phyloP scores from a whole-genome alignment of 2,888 invertebrate species.

The Neria commutata region DNA sequence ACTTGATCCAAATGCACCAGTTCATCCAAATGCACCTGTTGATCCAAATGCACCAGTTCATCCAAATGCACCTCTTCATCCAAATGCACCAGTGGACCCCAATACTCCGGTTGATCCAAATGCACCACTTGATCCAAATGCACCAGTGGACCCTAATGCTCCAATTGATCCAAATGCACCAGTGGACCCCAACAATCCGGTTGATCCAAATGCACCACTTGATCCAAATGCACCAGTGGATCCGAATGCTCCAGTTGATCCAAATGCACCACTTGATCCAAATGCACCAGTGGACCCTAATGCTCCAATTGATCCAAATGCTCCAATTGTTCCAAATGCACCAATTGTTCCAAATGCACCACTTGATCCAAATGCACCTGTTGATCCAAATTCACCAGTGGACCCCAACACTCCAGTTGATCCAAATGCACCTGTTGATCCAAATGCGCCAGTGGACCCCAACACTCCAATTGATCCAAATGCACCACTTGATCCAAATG shows the following conservation, averaged over 20 bases:
- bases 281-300: slow-evolving; percentile 22
- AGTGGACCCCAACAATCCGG: slow-evolving; percentile 17
- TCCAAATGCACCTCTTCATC: slow-evolving; percentile 18
- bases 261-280: slow-evolving; percentile 17
- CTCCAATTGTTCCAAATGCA: slow-evolving; percentile 10
- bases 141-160: slow-evolving; percentile 18
- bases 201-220: slow-evolving; percentile 5
- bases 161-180: slow-evolving; percentile 21
- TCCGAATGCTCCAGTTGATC: slow-evolving; percentile 18
- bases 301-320: slow-evolving; percentile 4
- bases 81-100: slow-evolving; percentile 22
- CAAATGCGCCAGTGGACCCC: slow-evolving; percentile 28
- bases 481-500: slow-evolving; percentile 21
- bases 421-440: slow-evolving; percentile 29
- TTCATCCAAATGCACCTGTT: slow-evolving; percentile 19
- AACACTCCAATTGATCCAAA: slow-evolving; percentile 16
- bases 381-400: slow-evolving; percentile 13
- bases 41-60: slow-evolving; percentile 15
- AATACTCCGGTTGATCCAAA: slow-evolving; percentile 24
- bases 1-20: slow-evolving; percentile 12
- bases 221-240: slow-evolving; percentile 14
- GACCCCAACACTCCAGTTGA: slow-evolving; percentile 28
- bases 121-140: slow-evolving; percentile 2
- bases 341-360: slow-evolving; percentile 12
- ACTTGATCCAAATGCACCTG: slow-evolving; percentile 19